phyloP scores from a whole-genome alignment of 2,797 vertebrate species.

The Loris lydekkerianus region DNA sequence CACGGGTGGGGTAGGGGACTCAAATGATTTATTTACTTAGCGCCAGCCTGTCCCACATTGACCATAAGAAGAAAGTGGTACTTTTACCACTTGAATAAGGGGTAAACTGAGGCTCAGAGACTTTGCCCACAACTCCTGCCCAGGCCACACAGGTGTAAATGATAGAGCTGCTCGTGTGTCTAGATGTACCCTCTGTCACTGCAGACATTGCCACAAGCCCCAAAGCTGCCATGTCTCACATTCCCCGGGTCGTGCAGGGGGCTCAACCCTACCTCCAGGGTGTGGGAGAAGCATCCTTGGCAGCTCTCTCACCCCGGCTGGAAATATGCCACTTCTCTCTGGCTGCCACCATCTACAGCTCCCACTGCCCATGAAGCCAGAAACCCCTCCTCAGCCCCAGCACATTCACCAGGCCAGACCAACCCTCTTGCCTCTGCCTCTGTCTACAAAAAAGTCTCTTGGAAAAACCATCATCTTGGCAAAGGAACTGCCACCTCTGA shows the following conservation, averaged over 20 bases:
- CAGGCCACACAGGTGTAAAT: neutral
- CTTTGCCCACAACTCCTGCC: neutral
- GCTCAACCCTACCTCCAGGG: neutral
- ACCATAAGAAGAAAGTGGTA: neutral
- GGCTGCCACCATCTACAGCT: neutral
- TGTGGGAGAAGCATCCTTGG: neutral
- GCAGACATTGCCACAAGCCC: neutral
- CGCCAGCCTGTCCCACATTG: neutral
- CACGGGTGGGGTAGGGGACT: neutral
- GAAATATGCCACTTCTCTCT: neutral
- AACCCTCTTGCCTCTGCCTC: neutral
- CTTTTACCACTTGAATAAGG: neutral
- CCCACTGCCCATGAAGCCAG: neutral
- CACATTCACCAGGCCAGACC: neutral
- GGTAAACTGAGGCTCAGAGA: neutral
- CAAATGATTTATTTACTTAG: neutral
- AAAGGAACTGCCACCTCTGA: neutral
- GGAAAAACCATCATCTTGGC: neutral
- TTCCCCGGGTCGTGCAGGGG: neutral
- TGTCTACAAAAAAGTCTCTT: neutral
- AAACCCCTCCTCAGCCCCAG: neutral
- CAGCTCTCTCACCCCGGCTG: neutral
- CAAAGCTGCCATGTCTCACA: neutral
- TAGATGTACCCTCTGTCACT: neutral
- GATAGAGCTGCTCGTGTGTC: neutral